These are phyloP conservation scores for Cyclargus thomasi DNA, from an alignment of 1,140 invertebrate genomes.

Conservation along the genomic window DNA sequence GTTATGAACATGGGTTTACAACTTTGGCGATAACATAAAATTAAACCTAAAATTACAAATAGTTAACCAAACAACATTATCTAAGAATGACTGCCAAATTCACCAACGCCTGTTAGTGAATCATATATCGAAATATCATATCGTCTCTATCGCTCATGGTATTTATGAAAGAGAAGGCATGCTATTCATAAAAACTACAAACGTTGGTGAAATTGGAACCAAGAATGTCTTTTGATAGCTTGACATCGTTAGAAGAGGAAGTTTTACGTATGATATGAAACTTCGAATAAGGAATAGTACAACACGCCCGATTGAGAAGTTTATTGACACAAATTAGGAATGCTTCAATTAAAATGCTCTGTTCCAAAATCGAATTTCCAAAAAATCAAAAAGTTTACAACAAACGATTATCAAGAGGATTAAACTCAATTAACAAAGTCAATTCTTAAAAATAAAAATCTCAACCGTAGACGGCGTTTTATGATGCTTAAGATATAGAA, in stretches of 20 bases:
- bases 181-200: conserved; percentile 2
- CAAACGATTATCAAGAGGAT: no score
- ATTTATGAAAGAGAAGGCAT: conserved; percentile 44
- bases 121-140: no score
- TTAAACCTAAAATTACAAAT: conserved; percentile 63
- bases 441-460: background rate
- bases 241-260: background rate
- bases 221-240: conserved; percentile 21
- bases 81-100: conserved; percentile 24
- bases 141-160: conserved; percentile 29
- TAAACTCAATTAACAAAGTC: background rate
- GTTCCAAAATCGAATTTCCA: no score
- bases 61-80: conserved; percentile 58
- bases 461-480: background rate
- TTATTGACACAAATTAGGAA: background rate
- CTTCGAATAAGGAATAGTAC: background rate
- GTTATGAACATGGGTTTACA: conserved; percentile 27
- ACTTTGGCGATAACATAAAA: conserved; percentile 63
- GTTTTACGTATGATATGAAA: background rate
- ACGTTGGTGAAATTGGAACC: background rate
- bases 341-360: background rate
- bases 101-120: no score
- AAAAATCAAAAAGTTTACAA: no score
- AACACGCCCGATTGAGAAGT: background rate
- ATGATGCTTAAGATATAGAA: conserved; percentile 21